phyloP scores from a whole-genome alignment of 2,888 invertebrate species.

The Perizoma affinitatum region DNA sequence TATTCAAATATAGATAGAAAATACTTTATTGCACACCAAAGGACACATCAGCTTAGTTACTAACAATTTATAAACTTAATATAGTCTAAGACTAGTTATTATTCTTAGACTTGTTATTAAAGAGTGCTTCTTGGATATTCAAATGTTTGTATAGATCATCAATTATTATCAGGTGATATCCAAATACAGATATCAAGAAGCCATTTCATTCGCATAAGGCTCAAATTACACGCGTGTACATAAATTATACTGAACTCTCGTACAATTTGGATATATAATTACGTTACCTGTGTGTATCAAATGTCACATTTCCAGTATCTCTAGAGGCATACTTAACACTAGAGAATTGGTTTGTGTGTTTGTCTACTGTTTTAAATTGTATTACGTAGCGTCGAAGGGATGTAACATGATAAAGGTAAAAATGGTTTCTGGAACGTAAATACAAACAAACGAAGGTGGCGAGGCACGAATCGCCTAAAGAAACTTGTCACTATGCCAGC shows the following conservation, averaged over 20 bases:
- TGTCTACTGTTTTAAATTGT: slow-evolving; percentile 1
- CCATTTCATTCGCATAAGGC: slow-evolving; percentile 2
- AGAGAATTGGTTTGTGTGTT: slow-evolving; percentile 1
- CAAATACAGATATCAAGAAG: slow-evolving; percentile 3
- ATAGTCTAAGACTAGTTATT: not conserved
- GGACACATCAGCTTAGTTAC: too few species aligned
- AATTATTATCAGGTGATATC: not conserved
- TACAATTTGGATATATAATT: slow-evolving; percentile 23
- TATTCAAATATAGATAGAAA: not conserved
- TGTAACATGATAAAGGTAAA: too few species aligned
- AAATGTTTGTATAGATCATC: not conserved
- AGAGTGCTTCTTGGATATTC: too few species aligned
- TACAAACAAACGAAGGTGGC: too few species aligned
- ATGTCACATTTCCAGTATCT: slow-evolving; percentile 9
- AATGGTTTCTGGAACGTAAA: too few species aligned
- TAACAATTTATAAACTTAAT: too few species aligned
- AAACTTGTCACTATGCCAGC: too few species aligned
- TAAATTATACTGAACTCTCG: slow-evolving; percentile 19
- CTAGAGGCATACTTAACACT: not conserved
- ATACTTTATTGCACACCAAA: too few species aligned
- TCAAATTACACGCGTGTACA: slow-evolving; percentile 18
- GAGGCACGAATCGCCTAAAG: too few species aligned
- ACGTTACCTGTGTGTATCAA: slow-evolving; percentile 13
- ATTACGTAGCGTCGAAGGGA: too few species aligned
- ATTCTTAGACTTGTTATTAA: too few species aligned